Percentiles rank a stretch among this genome's conserved stretches.
Conservation (phyloP, 2,113 vertebrate species). For the Psophia crepitans region DNA sequence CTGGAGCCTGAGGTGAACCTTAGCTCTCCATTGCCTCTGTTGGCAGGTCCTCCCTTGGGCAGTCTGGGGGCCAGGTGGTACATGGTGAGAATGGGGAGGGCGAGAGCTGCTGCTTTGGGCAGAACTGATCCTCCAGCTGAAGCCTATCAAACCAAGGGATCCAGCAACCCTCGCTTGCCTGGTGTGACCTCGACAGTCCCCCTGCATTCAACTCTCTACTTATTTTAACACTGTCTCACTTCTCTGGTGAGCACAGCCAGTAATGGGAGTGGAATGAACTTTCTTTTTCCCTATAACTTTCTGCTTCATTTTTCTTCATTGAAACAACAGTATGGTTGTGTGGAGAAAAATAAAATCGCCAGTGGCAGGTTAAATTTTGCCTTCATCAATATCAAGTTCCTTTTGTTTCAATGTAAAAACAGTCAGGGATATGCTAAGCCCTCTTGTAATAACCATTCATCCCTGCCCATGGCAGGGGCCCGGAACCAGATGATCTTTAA, state of each 20-base stretch:
- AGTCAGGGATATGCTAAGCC: background rate
- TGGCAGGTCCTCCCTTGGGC: background rate
- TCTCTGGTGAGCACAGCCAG: background rate
- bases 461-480: too few relatives aligned
- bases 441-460: background rate
- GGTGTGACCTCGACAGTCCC: background rate
- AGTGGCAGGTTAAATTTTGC: background rate
- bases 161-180: background rate
- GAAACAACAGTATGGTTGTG: background rate
- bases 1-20: background rate
- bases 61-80: background rate
- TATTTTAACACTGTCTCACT: rapidly evolving
- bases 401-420: background rate
- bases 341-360: background rate
- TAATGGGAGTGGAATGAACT: background rate
- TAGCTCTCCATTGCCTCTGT: background rate
- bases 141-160: background rate
- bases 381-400: background rate
- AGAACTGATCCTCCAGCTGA: background rate
- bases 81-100: background rate
- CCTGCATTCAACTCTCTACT: background rate
- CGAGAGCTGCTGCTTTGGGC: background rate
- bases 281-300: background rate
- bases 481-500: too few relatives aligned
- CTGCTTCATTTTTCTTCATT: background rate